Evolutionary conservation across 2,797 vertebrate species (phyloP).

Genomic region (Periophthalmus magnuspinnatus): DNA sequence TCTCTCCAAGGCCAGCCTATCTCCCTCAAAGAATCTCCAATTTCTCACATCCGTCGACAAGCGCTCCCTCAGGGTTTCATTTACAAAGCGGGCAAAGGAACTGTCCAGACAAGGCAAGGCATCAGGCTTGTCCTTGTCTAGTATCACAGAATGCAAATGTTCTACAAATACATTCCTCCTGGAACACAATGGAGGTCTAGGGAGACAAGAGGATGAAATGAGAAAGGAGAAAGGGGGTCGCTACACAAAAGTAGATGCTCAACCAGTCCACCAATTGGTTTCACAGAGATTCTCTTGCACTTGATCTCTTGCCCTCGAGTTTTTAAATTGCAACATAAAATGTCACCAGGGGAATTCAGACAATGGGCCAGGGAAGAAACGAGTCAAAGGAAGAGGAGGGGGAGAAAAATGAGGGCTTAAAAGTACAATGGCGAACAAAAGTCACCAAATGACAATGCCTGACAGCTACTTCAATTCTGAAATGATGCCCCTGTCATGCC

Average conservation of each 20-base stretch:
- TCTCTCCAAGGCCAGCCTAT: slow-evolving; percentile 53
- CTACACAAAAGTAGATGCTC: slow-evolving; percentile 63
- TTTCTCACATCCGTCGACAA: slow-evolving; percentile 71
- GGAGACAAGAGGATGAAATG: slow-evolving; percentile 68
- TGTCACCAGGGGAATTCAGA: slow-evolving; percentile 84
- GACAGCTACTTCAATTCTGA: slow-evolving; percentile 96
- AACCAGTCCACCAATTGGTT: slow-evolving; percentile 73
- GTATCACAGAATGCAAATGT: slow-evolving; percentile 77
- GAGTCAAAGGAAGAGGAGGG: slow-evolving; percentile 56
- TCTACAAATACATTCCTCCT: slow-evolving; percentile 73
- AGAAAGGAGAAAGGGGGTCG: slow-evolving; percentile 53
- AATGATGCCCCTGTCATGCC: slow-evolving; percentile 88
- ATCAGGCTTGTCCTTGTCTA: slow-evolving; percentile 73
- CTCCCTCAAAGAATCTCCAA: slow-evolving; percentile 68
- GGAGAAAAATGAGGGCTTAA: slow-evolving; percentile 93
- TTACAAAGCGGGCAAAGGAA: slow-evolving; percentile 70
- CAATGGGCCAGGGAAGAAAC: slow-evolving; percentile 74
- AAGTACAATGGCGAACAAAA: slow-evolving; percentile 93
- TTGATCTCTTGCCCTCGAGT: slow-evolving; percentile 84
- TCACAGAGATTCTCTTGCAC: slow-evolving; percentile 75
- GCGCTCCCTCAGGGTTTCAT: slow-evolving; percentile 71
- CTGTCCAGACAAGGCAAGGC: slow-evolving; percentile 68
- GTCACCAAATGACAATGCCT: slow-evolving; percentile 92
- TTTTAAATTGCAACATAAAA: slow-evolving; percentile 84
- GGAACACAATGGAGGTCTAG: slow-evolving; percentile 63